Evolutionary conservation across 1,140 invertebrate genomes (phyloP).

Genomic region (Lethrus apterus): DNA sequence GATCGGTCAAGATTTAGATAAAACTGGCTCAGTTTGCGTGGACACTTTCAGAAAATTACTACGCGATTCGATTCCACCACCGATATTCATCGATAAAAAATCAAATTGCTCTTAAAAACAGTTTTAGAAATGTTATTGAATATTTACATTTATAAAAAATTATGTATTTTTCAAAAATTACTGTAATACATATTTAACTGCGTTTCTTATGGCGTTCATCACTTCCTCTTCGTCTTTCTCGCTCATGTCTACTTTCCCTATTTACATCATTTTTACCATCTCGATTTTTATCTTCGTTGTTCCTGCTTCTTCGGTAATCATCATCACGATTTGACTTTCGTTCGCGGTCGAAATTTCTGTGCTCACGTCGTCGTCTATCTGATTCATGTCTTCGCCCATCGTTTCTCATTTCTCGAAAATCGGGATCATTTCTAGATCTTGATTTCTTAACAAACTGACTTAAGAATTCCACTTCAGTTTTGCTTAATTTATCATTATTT

Average conservation of each 20-base stretch:
- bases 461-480: background rate
- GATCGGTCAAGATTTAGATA: conserved; percentile 27
- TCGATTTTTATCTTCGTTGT: conserved; percentile 7
- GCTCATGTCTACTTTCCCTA: background rate
- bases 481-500: background rate
- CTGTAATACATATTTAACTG: background rate
- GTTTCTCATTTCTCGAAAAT: background rate
- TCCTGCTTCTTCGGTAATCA: conserved; percentile 2
- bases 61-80: conserved; percentile 15
- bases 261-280: conserved; percentile 10
- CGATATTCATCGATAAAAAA: conserved; percentile 8
- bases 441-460: no score
- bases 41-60: conserved; percentile 35
- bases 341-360: conserved; percentile 10
- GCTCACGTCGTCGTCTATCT: conserved; percentile 22
- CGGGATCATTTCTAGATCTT: background rate
- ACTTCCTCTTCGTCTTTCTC: background rate
- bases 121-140: no score
- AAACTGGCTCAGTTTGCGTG: conserved; percentile 32
- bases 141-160: conserved; percentile 8
- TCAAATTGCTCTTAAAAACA: background rate
- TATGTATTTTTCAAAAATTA: background rate
- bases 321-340: background rate
- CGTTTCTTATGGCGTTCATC: background rate
- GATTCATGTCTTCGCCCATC: no score